Evolutionary conservation across 2,113 vertebrate genomes (phyloP), one percentile per base, ranked within the genome.

Genomic region (Periophthalmodon schlosseri): DNA sequence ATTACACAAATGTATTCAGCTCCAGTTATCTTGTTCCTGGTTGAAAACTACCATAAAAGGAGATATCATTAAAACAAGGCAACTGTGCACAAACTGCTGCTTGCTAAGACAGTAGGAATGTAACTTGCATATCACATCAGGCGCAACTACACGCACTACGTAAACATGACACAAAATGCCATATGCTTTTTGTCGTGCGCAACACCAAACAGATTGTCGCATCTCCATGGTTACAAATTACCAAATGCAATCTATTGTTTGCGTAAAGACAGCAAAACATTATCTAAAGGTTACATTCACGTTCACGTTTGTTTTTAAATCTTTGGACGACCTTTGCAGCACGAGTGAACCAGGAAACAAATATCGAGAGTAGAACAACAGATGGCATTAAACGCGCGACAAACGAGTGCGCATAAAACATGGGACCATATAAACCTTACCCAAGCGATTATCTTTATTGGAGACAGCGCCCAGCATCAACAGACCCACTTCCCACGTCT

Each of bases 31-130:
- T 33, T 9, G 14, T 61, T 63, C 60, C 60, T 34, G 24, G 28
- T 7, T 9, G 13, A 63, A 63, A 60, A 60, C 57, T 15, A 28
- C 91, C 91, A 89, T 91, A 93, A 85, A 92, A 88, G 91, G 93
- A 79, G 82, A 91, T 65, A 60, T 33, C 60, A 80, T 66, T 73
- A 61, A 83, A 47, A 68, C 11, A 24, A 68, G 21, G 33, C 20
- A n/a, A 24, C 36, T 46, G 39, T 63, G 28, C 60, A 63, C 12
- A 24, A 8, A 39, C 20, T 65, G 63, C 34, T 56, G 52, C 52
- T 54, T n/a, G 6, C 18, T 33, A 44, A 66, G 18, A 66, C 20
- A 20, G 63, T 21, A 5, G 36, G 39, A 15, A 68, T 49, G 21
- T 13, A 49, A 21, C 3, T 6, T 24, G 12, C 11, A 14, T 16